Evolutionary conservation across 2,113 vertebrate genomes (phyloP).

Genomic region (Suricata suricatta): DNA sequence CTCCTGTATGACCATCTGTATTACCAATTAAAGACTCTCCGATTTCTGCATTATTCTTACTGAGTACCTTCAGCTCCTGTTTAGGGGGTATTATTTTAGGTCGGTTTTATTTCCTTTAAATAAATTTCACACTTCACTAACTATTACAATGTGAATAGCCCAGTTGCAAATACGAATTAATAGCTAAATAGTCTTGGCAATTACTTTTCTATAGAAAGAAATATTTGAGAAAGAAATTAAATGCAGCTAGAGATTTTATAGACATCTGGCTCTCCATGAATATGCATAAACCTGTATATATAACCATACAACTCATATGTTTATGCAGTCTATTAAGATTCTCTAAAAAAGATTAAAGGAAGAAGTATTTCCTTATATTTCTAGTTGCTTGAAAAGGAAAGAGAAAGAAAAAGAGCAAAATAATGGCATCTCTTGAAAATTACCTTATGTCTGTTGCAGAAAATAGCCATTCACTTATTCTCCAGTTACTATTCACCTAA

Average conservation of each 20-base stretch:
- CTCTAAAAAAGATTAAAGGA: neutral
- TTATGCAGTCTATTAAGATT: neutral
- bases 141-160: neutral
- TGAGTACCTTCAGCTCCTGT: neutral
- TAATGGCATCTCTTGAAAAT: conserved; percentile 26
- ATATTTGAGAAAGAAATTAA: conserved; percentile 17
- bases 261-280: neutral
- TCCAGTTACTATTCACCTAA: conserved; percentile 48
- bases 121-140: conserved; percentile 17
- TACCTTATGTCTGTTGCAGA: conserved; percentile 45
- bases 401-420: neutral
- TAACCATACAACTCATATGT: neutral
- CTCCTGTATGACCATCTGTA: neutral
- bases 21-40: neutral
- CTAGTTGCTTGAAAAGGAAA: neutral
- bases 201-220: conserved; percentile 42
- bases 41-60: neutral
- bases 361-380: neutral
- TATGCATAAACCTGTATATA: conserved; percentile 36
- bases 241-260: neutral
- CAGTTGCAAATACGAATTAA: neutral
- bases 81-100: neutral
- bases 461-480: conserved; percentile 52
- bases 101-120: conserved; percentile 15
- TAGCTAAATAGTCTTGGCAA: conserved; percentile 22